phyloP scores from a whole-genome alignment of 2,113 vertebrate species.

The Aldabrachelys gigantea region DNA sequence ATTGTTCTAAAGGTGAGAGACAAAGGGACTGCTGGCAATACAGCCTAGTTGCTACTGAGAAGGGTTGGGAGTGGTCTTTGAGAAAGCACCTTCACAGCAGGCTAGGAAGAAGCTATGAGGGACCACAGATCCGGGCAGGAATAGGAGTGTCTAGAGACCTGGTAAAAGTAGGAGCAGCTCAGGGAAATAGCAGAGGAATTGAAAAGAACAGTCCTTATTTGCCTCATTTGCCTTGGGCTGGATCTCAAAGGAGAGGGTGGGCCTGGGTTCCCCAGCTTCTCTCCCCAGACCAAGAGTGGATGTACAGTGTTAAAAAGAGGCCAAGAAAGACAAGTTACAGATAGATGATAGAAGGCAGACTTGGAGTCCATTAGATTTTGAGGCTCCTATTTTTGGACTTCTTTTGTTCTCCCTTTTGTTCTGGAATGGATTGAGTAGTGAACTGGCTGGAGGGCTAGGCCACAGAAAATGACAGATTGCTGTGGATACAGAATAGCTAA shows the following conservation, averaged over 20 bases:
- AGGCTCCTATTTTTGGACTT: neutral
- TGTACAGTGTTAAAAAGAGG: neutral
- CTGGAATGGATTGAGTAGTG: neutral
- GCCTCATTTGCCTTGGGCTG: neutral
- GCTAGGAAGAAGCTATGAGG: neutral
- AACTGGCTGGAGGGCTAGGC: neutral
- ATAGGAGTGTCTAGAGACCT: neutral
- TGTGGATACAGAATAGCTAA: neutral
- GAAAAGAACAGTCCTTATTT: neutral
- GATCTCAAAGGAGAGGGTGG: neutral
- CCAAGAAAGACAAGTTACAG: neutral
- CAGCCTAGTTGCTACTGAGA: neutral
- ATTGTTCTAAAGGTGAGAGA: neutral
- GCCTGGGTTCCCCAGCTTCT: neutral
- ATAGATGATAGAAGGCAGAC: neutral
- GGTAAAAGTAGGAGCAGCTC: neutral
- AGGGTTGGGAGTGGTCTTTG: neutral
- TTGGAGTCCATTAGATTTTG: neutral
- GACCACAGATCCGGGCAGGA: neutral
- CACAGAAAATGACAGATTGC: neutral
- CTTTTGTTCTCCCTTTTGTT: neutral
- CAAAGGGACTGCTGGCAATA: neutral
- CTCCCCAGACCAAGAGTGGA: neutral
- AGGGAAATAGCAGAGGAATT: neutral
- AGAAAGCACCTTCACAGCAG: too few species aligned